Base-by-base conservation (phyloP, 2,113 vertebrate genomes). In the Ptilorrhoa leucosticta region DNA sequence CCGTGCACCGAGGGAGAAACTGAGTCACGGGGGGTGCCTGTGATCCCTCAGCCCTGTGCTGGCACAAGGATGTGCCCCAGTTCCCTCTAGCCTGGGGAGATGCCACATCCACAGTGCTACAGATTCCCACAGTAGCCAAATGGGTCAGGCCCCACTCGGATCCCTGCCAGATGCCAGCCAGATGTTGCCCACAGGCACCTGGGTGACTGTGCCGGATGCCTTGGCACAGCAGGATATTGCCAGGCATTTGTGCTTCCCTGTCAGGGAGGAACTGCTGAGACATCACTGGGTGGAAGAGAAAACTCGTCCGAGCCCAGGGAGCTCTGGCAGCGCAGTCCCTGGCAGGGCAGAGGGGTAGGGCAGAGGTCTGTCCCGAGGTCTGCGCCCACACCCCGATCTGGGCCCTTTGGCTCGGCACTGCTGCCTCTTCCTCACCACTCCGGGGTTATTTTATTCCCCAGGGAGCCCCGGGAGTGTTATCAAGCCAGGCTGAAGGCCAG, bases 1-100 rank as follows among this genome's bases (percentile, higher is more conserved):
- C 64, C 2, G 0, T 3, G 10, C 0, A 1, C n/a, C 1, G 0
- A 51, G 51, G 65, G 44, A 15, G 75, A 60, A 71, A 44, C 53
- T 20, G 70, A 90, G 44, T 22, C 73, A 40, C 0, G 0, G 40
- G 6, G 8, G 35, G n/a, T 44, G 44, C 9, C 21, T 33, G 20
- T 7, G 65, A 35, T 19, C 70, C 24, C 27, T 20, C 61, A 17
- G 39, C 40, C 37, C 48, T 28, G 7, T 35, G 58, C 35, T 7
- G 6, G 45, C 6, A 13, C 1, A 4, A 33, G 48, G 66, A 45
- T 0, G 0, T 35, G 47, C 5, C 39, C 12, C 5, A 1, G 68
- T 16, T 87, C 28, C 71, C 35, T 65, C 24, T 0, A 3, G 28
- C 51, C 40, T 1, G 5, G 6, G 58, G 2, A 40, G 39, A 40